A percentile compares a stretch with the other conserved stretches of the same genome.
These are phyloP conservation scores for Felis chaus DNA, from an alignment of 2,113 vertebrate species.

Conservation along the genomic window DNA sequence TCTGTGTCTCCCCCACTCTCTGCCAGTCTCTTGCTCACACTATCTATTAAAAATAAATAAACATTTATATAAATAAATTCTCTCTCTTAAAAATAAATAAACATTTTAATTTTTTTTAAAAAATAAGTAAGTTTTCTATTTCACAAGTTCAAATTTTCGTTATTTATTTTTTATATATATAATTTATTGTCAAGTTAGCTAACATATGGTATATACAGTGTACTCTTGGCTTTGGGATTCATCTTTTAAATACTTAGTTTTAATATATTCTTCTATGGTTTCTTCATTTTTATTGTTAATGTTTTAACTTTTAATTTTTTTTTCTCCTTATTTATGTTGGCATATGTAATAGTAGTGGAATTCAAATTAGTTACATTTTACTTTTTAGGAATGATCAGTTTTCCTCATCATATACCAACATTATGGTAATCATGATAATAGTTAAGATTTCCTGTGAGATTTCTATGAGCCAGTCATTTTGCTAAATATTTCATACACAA, in stretches of 20 bases:
- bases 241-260: neutral
- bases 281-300: neutral
- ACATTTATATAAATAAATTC: too few species aligned
- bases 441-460: neutral
- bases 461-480: neutral
- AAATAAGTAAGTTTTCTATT: neutral
- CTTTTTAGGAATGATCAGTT: neutral
- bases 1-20: too few species aligned
- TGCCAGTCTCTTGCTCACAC: too few species aligned
- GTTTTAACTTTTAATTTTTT: neutral
- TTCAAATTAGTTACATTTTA: neutral
- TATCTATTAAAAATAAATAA: too few species aligned
- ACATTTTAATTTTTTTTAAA: neutral
- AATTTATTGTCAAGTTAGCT: too few species aligned
- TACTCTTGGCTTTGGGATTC: too few species aligned
- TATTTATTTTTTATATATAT: neutral
- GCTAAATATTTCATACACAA: neutral
- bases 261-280: neutral
- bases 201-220: too few species aligned
- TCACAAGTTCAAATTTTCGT: neutral
- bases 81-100: too few species aligned
- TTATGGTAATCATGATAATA: neutral
- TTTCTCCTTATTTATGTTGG: neutral
- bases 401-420: neutral
- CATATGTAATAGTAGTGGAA: neutral